Conservation (phyloP, 2,797 vertebrate species). For the Micrastur ruficollis region DNA sequence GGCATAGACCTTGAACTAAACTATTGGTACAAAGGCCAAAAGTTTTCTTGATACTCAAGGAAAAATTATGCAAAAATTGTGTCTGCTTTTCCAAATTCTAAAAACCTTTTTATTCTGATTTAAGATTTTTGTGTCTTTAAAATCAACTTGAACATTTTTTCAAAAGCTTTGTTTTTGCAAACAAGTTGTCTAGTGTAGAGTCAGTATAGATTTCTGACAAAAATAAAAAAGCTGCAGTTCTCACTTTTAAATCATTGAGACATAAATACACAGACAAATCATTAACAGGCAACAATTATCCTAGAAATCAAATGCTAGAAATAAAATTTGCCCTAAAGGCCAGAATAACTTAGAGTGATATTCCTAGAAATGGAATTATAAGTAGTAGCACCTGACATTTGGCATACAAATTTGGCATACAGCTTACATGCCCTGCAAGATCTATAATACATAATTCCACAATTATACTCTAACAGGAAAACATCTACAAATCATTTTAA, state of each 20-base stretch:
- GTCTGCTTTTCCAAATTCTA: background rate
- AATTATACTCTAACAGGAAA: background rate
- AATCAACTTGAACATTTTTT: background rate
- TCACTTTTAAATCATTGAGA: background rate
- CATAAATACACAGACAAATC: background rate
- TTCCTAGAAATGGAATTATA: background rate
- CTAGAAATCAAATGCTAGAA: background rate
- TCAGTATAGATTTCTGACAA: background rate
- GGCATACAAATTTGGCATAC: background rate
- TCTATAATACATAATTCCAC: background rate
- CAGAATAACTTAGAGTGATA: background rate
- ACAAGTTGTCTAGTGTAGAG: background rate
- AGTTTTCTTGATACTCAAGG: background rate
- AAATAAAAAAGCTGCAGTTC: background rate
- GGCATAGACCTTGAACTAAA: background rate
- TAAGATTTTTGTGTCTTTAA: background rate
- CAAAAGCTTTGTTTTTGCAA: background rate
- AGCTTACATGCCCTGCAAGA: background rate
- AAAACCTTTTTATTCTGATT: background rate
- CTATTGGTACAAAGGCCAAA: background rate
- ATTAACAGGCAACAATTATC: background rate
- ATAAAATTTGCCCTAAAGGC: background rate
- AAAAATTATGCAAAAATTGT: background rate
- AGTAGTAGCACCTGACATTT: background rate
- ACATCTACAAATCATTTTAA: background rate